These are phyloP conservation scores for Copidosoma aretas DNA, from an alignment of 2,888 invertebrate species.

Conservation along the genomic window DNA sequence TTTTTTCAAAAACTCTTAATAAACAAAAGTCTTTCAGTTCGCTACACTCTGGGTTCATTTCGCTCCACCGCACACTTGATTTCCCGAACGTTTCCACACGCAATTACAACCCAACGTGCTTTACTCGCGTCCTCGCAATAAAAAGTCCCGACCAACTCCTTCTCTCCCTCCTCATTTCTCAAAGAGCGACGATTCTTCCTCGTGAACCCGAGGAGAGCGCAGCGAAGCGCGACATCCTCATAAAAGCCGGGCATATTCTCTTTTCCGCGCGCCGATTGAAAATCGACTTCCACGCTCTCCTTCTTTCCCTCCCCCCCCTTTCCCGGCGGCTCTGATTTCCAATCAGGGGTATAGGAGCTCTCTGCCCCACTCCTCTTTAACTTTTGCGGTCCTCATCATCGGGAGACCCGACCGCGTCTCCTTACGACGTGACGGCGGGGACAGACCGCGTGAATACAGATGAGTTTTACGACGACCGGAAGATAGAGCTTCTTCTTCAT, in stretches of 20 bases:
- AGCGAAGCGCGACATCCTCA: neutral
- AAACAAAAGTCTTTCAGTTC: no score
- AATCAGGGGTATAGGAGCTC: neutral
- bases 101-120: no score
- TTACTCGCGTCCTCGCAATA: neutral
- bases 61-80: no score
- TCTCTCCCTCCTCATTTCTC: neutral
- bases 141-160: no score
- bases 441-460: neutral
- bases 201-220: neutral
- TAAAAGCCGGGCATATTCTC: neutral
- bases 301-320: neutral
- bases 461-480: conserved; percentile 2
- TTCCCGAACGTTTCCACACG: no score
- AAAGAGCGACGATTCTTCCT: neutral
- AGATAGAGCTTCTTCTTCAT: no score
- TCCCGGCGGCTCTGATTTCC: neutral
- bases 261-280: neutral
- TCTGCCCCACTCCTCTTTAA: neutral
- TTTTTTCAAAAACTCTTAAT: no score
- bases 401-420: neutral
- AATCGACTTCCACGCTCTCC: neutral
- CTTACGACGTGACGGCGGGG: neutral
- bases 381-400: neutral
- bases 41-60: no score